A percentile compares a stretch with the other conserved stretches of the same genome.
Conservation (phyloP, 2,113 vertebrate species). For the Phocoena sinus region DNA sequence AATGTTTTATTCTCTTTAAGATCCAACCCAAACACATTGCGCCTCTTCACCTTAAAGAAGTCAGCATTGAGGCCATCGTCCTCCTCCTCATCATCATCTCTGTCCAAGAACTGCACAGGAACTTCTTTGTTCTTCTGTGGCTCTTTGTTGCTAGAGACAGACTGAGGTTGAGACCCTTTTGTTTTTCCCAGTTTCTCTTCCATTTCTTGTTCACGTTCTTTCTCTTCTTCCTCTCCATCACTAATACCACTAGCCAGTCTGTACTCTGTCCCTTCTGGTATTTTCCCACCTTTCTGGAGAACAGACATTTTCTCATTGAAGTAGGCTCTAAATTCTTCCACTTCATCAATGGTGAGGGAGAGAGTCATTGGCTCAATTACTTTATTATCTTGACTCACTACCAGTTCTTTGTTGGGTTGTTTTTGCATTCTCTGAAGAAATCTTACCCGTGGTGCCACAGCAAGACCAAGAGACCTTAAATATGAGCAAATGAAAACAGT, state of each 20-base stretch:
- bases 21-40: slow-evolving; percentile 88
- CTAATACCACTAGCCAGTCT: slow-evolving; percentile 15
- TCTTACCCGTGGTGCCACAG: slow-evolving; percentile 92
- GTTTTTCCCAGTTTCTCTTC: slow-evolving; percentile 36
- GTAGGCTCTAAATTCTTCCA: slow-evolving; percentile 78
- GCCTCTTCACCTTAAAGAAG: slow-evolving; percentile 90
- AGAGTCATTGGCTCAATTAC: background rate
- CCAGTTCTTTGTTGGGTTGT: slow-evolving; percentile 55
- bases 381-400: background rate
- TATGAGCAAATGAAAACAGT: background rate
- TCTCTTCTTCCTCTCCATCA: slow-evolving; percentile 54
- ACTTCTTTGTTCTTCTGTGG: slow-evolving; percentile 8
- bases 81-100: slow-evolving; percentile 60
- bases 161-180: background rate
- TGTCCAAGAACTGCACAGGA: slow-evolving; percentile 52
- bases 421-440: slow-evolving; percentile 89
- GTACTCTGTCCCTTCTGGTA: slow-evolving; percentile 22
- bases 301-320: slow-evolving; percentile 74
- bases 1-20: slow-evolving; percentile 44
- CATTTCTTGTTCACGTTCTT: slow-evolving; percentile 11
- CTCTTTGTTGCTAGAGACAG: background rate
- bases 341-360: slow-evolving; percentile 75
- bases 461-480: slow-evolving; percentile 92
- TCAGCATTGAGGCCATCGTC: slow-evolving; percentile 82
- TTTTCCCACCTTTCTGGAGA: slow-evolving; percentile 50